These are phyloP conservation scores for Globicephala melas DNA, from an alignment of 2,113 vertebrate species.

Conservation along the genomic window DNA sequence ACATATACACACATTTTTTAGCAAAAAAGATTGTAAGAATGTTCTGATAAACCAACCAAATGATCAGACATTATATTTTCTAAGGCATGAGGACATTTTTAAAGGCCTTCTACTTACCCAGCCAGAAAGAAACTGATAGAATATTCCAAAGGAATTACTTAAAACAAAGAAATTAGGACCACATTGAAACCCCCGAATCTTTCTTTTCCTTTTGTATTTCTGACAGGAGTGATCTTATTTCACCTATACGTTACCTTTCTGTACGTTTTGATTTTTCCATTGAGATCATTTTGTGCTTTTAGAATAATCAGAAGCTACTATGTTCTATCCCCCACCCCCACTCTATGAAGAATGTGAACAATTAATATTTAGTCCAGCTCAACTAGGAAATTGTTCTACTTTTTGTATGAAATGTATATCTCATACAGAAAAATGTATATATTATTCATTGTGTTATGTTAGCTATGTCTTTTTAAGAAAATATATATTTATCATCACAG, in stretches of 20 bases:
- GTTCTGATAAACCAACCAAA: neutral
- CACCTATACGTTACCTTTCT: neutral
- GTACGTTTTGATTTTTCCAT: neutral
- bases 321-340: neutral
- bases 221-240: neutral
- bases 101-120: neutral
- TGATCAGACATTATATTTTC: neutral
- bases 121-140: neutral
- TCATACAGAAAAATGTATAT: neutral
- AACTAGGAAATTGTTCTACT: neutral
- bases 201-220: constrained; percentile 6
- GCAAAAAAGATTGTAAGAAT: neutral
- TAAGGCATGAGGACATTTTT: neutral
- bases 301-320: neutral
- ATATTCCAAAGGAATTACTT: constrained; percentile 22
- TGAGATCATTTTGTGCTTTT: neutral
- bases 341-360: neutral
- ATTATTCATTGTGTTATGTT: neutral
- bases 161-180: neutral
- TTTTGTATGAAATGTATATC: neutral
- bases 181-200: neutral
- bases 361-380: constrained; percentile 3
- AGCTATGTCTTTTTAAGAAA: neutral
- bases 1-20: neutral
- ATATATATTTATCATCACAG: neutral